phyloP scores from a whole-genome alignment of 2,888 invertebrate genomes.

The Cantharis lateralis region DNA sequence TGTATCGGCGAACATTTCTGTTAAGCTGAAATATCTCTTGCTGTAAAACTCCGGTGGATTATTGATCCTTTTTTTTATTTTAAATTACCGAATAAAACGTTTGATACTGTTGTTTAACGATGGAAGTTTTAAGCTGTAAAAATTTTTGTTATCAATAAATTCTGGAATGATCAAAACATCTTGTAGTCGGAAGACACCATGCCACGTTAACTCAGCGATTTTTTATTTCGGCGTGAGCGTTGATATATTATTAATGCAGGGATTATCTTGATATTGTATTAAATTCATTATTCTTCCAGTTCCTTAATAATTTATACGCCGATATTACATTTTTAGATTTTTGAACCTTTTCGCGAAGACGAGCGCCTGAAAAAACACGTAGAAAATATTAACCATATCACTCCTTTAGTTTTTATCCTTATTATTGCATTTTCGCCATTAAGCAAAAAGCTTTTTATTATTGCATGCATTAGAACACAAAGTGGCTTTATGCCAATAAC shows the following conservation, averaged over 20 bases:
- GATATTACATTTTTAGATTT: neutral
- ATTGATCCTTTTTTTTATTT: neutral
- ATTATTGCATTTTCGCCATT: neutral
- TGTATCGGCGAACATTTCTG: neutral
- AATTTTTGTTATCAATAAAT: neutral
- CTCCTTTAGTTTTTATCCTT: neutral
- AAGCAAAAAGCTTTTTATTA: neutral
- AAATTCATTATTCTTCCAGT: neutral
- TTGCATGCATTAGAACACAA: neutral
- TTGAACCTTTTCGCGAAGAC: neutral
- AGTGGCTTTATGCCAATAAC: neutral
- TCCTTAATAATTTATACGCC: neutral
- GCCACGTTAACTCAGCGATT: neutral
- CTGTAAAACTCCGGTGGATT: neutral
- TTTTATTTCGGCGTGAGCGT: neutral
- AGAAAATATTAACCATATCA: neutral
- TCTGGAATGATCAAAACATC: neutral
- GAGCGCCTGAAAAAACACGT: neutral
- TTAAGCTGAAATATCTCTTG: neutral
- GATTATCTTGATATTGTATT: neutral
- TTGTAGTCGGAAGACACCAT: neutral
- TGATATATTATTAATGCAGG: neutral
- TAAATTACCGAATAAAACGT: neutral
- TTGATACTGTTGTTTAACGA: too few species aligned
- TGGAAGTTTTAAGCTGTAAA: neutral